These are phyloP conservation scores for Canis aureus DNA, from an alignment of 2,113 vertebrate genomes.

Conservation along the genomic window DNA sequence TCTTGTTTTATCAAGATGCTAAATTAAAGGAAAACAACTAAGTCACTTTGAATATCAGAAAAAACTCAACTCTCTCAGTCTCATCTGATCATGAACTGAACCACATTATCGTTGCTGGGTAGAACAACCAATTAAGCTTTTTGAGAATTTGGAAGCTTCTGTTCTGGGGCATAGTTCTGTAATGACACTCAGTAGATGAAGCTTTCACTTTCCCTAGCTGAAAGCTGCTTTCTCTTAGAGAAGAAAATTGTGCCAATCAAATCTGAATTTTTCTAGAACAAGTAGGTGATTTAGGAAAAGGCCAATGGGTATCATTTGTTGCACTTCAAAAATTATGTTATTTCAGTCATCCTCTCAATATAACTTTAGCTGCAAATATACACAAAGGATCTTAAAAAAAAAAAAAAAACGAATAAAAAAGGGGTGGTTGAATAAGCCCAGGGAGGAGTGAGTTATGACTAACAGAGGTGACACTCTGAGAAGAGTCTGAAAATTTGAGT, in stretches of 20 bases:
- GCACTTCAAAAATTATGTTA: constrained; percentile 35
- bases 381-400: background rate
- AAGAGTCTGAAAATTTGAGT: background rate
- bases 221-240: constrained; percentile 44
- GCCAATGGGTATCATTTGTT: constrained; percentile 14
- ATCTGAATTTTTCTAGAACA: constrained; percentile 69
- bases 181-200: constrained; percentile 61
- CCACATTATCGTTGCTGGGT: background rate
- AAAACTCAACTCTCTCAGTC: constrained; percentile 27
- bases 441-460: background rate
- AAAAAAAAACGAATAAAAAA: constrained; percentile 5
- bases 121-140: constrained; percentile 59
- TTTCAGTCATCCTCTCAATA: constrained; percentile 36
- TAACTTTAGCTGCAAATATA: constrained; percentile 30
- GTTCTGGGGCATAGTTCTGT: background rate
- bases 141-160: constrained; percentile 46
- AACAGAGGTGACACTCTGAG: background rate
- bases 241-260: constrained; percentile 62
- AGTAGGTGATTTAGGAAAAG: constrained; percentile 68
- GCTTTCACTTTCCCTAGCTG: background rate
- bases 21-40: constrained; percentile 38
- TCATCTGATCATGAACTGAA: constrained; percentile 50
- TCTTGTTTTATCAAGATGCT: constrained; percentile 31
- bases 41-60: constrained; percentile 26
- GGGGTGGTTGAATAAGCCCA: background rate